These are phyloP conservation scores for Dreissena rostriformis DNA, from an alignment of 1,140 invertebrate species.

Conservation along the genomic window DNA sequence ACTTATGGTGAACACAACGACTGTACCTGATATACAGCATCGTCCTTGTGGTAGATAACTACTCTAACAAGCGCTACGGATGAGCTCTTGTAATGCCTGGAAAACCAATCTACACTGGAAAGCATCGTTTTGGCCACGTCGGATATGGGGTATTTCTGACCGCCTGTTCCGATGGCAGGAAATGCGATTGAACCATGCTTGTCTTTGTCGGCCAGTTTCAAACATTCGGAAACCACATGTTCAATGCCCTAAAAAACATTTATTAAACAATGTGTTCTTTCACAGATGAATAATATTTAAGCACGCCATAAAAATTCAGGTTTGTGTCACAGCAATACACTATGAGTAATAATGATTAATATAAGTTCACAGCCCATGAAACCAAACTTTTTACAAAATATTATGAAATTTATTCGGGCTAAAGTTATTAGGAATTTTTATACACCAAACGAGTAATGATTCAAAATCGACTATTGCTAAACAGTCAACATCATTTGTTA, in stretches of 20 bases:
- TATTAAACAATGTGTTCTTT: background rate
- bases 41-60: constrained; percentile 63
- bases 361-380: too few relatives aligned
- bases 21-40: constrained; percentile 45
- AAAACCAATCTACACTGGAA: constrained; percentile 40
- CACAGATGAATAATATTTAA: background rate
- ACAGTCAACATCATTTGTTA: too few relatives aligned
- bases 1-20: too few relatives aligned
- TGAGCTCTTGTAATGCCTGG: constrained; percentile 6
- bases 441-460: too few relatives aligned
- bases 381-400: too few relatives aligned
- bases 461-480: too few relatives aligned
- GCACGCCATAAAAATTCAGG: too few relatives aligned
- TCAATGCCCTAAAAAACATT: background rate
- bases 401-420: too few relatives aligned
- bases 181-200: constrained; percentile 52
- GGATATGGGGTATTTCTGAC: constrained; percentile 57
- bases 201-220: constrained; percentile 33
- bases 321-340: too few relatives aligned
- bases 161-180: constrained; percentile 68
- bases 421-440: too few relatives aligned
- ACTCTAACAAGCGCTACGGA: constrained; percentile 56
- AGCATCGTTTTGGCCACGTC: constrained; percentile 65
- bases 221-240: constrained; percentile 34
- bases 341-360: too few relatives aligned